These are phyloP conservation scores for Semnopithecus entellus DNA, from an alignment of 2,113 vertebrate species.

Conservation along the genomic window DNA sequence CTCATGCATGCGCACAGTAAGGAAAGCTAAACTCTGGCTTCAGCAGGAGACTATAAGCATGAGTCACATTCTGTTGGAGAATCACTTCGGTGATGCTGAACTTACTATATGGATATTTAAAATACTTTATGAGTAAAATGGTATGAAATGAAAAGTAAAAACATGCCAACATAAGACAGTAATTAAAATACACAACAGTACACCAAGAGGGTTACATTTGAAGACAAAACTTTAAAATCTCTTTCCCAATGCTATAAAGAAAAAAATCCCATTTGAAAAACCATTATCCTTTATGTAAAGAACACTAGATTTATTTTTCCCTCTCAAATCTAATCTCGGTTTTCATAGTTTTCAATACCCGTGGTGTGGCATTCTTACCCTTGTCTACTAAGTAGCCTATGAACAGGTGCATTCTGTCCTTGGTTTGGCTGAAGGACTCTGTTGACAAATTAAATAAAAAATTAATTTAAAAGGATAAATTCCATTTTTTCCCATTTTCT, in stretches of 20 bases:
- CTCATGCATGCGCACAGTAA: not conserved
- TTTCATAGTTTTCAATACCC: not conserved
- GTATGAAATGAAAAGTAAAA: slow-evolving; percentile 80
- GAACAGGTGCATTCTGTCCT: slow-evolving; percentile 90
- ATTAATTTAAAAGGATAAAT: slow-evolving; percentile 19
- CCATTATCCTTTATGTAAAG: not conserved
- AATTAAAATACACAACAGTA: slow-evolving; percentile 74
- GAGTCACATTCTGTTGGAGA: not conserved
- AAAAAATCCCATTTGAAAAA: slow-evolving; percentile 15
- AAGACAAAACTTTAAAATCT: slow-evolving; percentile 48
- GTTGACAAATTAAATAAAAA: slow-evolving; percentile 73
- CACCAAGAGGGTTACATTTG: slow-evolving; percentile 41
- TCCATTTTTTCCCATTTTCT: not conserved
- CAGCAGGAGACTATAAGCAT: not conserved
- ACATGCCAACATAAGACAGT: slow-evolving; percentile 70
- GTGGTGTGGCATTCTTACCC: slow-evolving; percentile 84
- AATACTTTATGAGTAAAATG: slow-evolving; percentile 74
- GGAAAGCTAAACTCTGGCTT: not conserved
- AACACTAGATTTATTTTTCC: not conserved
- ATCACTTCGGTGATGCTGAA: slow-evolving; percentile 31
- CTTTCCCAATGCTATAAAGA: slow-evolving; percentile 31
- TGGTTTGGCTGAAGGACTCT: slow-evolving; percentile 92
- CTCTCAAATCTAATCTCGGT: slow-evolving; percentile 16
- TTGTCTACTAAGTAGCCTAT: slow-evolving; percentile 90
- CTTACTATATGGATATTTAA: not conserved